Percentiles rank a stretch among this genome's conserved stretches.
Conservation (phyloP, 2,113 vertebrate genomes). For the Dermatemys mawii region DNA sequence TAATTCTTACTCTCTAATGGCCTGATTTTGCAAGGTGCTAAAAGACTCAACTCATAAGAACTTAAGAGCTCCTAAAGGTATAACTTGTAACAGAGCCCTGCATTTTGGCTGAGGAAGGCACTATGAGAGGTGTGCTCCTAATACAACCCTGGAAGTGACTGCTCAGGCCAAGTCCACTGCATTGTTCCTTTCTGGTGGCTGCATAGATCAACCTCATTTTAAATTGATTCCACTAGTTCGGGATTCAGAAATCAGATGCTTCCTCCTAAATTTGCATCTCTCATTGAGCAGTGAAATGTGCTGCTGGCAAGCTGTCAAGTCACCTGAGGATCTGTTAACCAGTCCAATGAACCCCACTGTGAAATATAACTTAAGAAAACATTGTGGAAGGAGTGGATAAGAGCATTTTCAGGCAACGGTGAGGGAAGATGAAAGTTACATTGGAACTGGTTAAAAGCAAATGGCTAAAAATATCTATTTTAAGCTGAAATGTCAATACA, state of each 20-base stretch:
- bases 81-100: neutral
- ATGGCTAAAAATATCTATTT: neutral
- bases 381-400: neutral
- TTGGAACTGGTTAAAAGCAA: neutral
- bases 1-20: neutral
- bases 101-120: neutral
- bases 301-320: neutral
- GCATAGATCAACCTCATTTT: neutral
- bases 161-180: neutral
- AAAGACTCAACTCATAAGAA: neutral
- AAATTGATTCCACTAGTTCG: neutral
- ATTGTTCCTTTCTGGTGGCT: accelerated
- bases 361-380: neutral
- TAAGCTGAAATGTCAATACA: neutral
- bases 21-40: neutral
- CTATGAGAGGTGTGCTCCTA: neutral
- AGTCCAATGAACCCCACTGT: neutral
- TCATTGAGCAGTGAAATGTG: neutral
- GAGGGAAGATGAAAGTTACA: neutral
- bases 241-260: neutral
- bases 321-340: neutral
- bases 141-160: neutral
- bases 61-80: neutral
- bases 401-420: neutral
- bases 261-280: neutral